Percentiles rank a stretch among this genome's conserved stretches.
Conservation (phyloP, 2,797 vertebrate species). For the Tokudaia tokunoshimensis region DNA sequence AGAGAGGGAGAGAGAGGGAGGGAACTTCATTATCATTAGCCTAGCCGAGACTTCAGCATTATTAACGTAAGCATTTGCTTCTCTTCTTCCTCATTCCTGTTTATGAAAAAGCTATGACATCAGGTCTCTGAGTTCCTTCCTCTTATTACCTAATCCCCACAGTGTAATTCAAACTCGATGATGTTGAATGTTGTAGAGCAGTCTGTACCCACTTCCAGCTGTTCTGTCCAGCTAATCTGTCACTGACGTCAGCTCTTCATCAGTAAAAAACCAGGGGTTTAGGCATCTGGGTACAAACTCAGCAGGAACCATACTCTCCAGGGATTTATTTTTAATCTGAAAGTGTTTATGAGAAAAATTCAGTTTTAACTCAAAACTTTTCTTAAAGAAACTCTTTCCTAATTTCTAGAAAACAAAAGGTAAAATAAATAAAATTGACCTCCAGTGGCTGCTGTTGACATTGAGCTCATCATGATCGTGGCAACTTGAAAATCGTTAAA, state of each 20-base stretch:
- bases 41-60: neutral
- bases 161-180: neutral
- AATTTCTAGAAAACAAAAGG: neutral
- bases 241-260: neutral
- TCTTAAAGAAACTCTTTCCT: conserved; percentile 5
- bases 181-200: neutral
- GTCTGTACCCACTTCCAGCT: neutral
- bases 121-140: neutral
- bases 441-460: neutral
- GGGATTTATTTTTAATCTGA: neutral
- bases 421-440: neutral
- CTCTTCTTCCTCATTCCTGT: neutral
- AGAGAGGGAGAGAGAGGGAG: neutral
- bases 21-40: neutral
- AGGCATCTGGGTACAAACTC: neutral
- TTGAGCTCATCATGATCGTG: neutral
- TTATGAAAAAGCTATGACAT: neutral
- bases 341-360: neutral
- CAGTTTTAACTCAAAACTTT: conserved; percentile 23
- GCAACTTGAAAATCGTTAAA: neutral
- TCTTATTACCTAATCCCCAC: neutral
- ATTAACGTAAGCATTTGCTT: neutral
- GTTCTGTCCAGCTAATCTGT: neutral
- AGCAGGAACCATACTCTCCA: neutral
- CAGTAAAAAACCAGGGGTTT: neutral